phyloP scores from a whole-genome alignment of 2,797 vertebrate genomes.

The Pangasius krempfi region DNA sequence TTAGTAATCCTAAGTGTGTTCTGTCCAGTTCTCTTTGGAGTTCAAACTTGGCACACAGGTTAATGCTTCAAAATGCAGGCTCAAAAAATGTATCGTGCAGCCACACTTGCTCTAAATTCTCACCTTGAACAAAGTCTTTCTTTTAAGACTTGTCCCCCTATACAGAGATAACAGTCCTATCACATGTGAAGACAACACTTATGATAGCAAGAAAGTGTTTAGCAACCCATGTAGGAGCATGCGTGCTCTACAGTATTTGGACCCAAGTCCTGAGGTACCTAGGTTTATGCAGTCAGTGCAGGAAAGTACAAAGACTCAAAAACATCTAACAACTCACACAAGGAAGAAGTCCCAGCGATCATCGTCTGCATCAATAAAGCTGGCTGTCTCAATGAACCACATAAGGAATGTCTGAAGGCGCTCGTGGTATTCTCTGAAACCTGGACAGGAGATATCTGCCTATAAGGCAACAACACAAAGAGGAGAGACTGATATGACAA shows the following conservation, averaged over 20 bases:
- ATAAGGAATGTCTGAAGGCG: constrained; percentile 98
- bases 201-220: not conserved
- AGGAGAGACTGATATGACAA: not conserved
- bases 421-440: constrained; percentile 95
- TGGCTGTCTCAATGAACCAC: constrained; percentile 99
- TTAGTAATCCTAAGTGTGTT: not conserved
- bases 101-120: not conserved
- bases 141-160: not conserved
- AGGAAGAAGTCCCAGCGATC: constrained; percentile 99
- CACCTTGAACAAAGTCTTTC: not conserved
- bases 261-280: not conserved
- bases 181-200: not conserved
- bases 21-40: not conserved
- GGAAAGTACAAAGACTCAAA: not conserved
- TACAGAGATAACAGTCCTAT: not conserved
- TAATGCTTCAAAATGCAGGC: not conserved
- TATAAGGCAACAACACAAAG: constrained; percentile 66
- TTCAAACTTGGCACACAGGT: not conserved
- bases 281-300: not conserved
- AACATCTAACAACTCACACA: constrained; percentile 89
- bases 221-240: not conserved
- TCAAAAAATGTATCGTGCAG: not conserved
- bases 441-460: constrained; percentile 89
- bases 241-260: not conserved
- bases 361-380: constrained; percentile 96